Percentiles rank a stretch among this genome's conserved stretches.
phyloP scores from a whole-genome alignment of 2,888 invertebrate species.

The Lasioglossum malachurum region DNA sequence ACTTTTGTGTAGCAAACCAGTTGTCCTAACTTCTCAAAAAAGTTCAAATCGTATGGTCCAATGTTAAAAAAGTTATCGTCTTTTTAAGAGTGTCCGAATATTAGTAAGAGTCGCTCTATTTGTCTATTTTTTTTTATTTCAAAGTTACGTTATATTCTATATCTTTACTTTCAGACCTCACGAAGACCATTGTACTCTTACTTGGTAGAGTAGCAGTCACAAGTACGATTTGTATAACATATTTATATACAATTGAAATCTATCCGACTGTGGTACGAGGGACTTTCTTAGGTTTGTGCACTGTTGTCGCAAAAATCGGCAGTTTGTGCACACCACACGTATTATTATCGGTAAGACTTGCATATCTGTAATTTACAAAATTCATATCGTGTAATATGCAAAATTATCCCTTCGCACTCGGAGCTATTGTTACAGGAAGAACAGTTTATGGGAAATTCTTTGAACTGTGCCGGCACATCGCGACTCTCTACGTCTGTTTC shows the following conservation, averaged over 20 bases:
- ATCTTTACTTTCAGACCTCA: slow-evolving; percentile 63
- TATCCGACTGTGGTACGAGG: slow-evolving; percentile 84
- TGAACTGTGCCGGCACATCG: no score
- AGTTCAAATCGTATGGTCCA: no score
- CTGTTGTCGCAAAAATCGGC: slow-evolving; percentile 85
- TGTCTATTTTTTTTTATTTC: background rate
- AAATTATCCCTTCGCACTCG: background rate
- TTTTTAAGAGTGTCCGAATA: no score
- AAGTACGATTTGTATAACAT: slow-evolving; percentile 85
- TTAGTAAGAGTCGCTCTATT: no score
- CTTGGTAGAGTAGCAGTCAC: slow-evolving; percentile 85
- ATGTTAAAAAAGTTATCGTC: no score
- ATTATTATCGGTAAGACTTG: slow-evolving; percentile 76
- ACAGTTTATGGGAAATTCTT: no score
- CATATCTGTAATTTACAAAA: background rate
- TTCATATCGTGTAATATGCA: background rate
- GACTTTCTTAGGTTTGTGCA: slow-evolving; percentile 84
- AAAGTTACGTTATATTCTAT: background rate
- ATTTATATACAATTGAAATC: slow-evolving; percentile 82
- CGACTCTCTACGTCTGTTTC: no score
- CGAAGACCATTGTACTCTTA: slow-evolving; percentile 77
- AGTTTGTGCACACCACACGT: slow-evolving; percentile 85
- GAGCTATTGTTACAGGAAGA: no score
- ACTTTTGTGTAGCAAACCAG: no score
- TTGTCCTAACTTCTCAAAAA: no score